phyloP scores from a whole-genome alignment of 2,797 vertebrate species.

The Takifugu ocellatus region DNA sequence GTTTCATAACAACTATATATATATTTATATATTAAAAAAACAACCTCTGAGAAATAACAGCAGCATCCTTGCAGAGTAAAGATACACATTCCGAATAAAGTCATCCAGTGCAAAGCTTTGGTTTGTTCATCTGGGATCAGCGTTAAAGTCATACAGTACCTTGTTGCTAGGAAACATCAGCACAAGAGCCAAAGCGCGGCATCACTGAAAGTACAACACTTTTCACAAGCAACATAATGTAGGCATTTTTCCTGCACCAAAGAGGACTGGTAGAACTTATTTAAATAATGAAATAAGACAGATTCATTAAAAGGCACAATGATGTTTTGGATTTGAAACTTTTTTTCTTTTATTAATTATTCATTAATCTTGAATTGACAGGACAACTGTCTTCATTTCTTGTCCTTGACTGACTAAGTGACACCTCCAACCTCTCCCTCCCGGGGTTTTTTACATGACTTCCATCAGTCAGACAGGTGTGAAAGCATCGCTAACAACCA shows the following conservation, averaged over 20 bases:
- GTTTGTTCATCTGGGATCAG: conserved; percentile 39
- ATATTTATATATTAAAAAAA: neutral
- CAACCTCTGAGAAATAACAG: neutral
- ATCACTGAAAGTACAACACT: conserved; percentile 30
- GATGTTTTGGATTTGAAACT: too few relatives aligned
- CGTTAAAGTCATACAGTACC: conserved; percentile 53
- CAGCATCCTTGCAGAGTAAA: neutral
- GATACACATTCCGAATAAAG: neutral
- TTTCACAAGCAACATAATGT: neutral
- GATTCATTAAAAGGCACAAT: too few relatives aligned
- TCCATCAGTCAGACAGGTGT: neutral
- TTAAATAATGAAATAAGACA: neutral
- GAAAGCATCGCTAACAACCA: neutral
- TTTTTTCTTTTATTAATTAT: neutral
- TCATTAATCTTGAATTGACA: neutral
- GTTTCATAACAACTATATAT: neutral
- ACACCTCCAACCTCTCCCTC: neutral
- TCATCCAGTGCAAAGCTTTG: neutral
- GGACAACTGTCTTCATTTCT: neutral
- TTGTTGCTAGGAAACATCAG: conserved; percentile 79
- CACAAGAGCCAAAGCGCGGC: conserved; percentile 29
- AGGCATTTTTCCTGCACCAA: neutral
- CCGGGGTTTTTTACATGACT: too few relatives aligned
- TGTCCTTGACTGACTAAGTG: neutral
- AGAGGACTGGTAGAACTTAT: neutral